Conservation (phyloP, 2,888 invertebrate species). For the Bombyx huttoni region DNA sequence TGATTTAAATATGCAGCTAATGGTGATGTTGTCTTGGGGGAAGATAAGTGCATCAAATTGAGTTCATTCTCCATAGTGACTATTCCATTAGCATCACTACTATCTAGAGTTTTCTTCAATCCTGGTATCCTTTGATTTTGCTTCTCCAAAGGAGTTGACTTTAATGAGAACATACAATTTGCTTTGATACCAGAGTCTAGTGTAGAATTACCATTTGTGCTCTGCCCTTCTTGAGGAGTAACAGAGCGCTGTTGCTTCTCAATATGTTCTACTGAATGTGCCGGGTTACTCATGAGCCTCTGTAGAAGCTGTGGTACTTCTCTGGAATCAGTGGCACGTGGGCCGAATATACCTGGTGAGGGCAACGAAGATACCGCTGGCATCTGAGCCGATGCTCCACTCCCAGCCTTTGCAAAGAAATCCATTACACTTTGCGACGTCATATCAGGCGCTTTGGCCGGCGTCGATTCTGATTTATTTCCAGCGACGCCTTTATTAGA, state of each 20-base stretch:
- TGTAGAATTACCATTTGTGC: slow-evolving; percentile 44
- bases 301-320: slow-evolving; percentile 79
- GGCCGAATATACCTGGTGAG: slow-evolving; percentile 60
- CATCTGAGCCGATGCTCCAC: slow-evolving; percentile 66
- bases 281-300: slow-evolving; percentile 86
- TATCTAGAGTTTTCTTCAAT: slow-evolving; percentile 42
- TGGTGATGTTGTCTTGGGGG: slow-evolving; percentile 70
- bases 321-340: slow-evolving; percentile 57
- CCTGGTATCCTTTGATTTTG: slow-evolving; percentile 46
- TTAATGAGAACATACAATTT: slow-evolving; percentile 46
- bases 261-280: slow-evolving; percentile 88
- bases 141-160: slow-evolving; percentile 57
- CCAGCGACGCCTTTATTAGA: slow-evolving; percentile 61
- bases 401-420: slow-evolving; percentile 85
- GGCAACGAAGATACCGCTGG: slow-evolving; percentile 65
- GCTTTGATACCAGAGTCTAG: slow-evolving; percentile 39
- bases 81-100: slow-evolving; percentile 46
- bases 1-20: slow-evolving; percentile 69
- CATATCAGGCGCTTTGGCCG: slow-evolving; percentile 76
- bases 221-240: slow-evolving; percentile 75
- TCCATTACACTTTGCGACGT: slow-evolving; percentile 89
- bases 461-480: slow-evolving; percentile 44
- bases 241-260: slow-evolving; percentile 87
- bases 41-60: slow-evolving; percentile 67
- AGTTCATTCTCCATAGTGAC: slow-evolving; percentile 63